phyloP scores from a whole-genome alignment of 2,888 invertebrate species.

The Xiphydria camelus region DNA sequence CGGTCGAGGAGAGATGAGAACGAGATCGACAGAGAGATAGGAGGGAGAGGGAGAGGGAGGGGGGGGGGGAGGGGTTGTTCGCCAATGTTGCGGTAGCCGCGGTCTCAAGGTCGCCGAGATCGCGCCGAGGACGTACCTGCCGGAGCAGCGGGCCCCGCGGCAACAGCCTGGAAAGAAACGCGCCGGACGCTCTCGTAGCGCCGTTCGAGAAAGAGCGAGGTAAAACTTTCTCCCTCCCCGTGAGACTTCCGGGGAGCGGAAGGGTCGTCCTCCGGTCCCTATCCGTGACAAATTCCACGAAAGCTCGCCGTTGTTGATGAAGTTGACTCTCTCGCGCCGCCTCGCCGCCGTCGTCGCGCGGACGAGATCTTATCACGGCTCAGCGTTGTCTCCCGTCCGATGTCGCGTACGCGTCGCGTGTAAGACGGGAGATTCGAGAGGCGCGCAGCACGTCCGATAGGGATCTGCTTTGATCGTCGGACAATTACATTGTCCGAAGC shows the following conservation, averaged over 20 bases:
- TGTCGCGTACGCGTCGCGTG: background rate
- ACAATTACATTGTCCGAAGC: no score
- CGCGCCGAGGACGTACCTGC: conserved; percentile 37
- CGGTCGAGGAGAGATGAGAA: conserved; percentile 15
- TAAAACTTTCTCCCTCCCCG: conserved; percentile 3
- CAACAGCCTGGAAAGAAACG: no score
- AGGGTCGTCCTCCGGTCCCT: no score
- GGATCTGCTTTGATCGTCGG: background rate
- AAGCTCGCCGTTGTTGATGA: no score
- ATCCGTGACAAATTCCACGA: no score
- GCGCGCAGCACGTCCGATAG: no score
- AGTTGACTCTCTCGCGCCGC: conserved; percentile 14
- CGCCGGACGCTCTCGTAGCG: no score
- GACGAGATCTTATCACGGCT: no score
- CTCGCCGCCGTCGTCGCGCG: no score
- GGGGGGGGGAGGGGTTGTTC: conserved; percentile 36
- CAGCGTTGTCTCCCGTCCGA: background rate
- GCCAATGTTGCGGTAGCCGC: conserved; percentile 38
- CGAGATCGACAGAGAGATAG: conserved; percentile 19
- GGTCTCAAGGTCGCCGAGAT: conserved; percentile 43
- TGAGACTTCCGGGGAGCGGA: no score
- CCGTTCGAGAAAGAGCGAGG: no score
- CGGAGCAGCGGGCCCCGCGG: conserved; percentile 28
- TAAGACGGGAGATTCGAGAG: no score
- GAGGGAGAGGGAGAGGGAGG: conserved; percentile 20